Percentiles rank a stretch among this genome's conserved stretches.
These are phyloP conservation scores for Operophtera brumata DNA, from an alignment of 2,888 invertebrate species.

Conservation along the genomic window DNA sequence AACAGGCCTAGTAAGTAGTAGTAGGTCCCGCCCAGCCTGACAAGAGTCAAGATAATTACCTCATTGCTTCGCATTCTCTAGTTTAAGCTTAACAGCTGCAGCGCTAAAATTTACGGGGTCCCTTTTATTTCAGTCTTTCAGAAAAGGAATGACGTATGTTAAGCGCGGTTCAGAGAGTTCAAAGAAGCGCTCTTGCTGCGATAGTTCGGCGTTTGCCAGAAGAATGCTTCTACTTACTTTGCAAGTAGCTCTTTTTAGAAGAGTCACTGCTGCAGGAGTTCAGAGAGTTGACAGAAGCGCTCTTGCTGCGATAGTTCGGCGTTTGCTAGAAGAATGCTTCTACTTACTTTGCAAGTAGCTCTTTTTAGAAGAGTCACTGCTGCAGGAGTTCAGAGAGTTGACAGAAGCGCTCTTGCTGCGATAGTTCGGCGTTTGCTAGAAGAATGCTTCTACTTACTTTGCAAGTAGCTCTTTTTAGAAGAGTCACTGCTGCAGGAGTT, in stretches of 20 bases:
- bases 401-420: constrained; percentile 61
- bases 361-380: constrained; percentile 49
- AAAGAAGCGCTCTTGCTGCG: constrained; percentile 61
- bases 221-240: constrained; percentile 34
- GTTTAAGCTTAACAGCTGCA: too few relatives aligned
- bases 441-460: constrained; percentile 34
- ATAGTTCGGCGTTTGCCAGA: constrained; percentile 55
- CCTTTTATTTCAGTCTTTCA: too few relatives aligned
- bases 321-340: constrained; percentile 41
- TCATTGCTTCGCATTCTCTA: background rate
- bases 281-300: constrained; percentile 59
- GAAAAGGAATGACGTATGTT: too few relatives aligned
- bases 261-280: constrained; percentile 59
- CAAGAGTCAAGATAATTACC: too few relatives aligned
- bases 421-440: constrained; percentile 55
- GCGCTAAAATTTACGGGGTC: too few relatives aligned
- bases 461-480: constrained; percentile 36
- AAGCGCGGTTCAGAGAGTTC: constrained; percentile 63
- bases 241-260: constrained; percentile 36
- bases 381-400: constrained; percentile 59
- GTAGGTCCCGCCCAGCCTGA: too few relatives aligned
- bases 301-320: constrained; percentile 63
- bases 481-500: constrained; percentile 59
- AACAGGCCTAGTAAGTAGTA: too few relatives aligned
- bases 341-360: constrained; percentile 32